These are phyloP conservation scores for Psittacula echo DNA, from an alignment of 2,797 vertebrate genomes.

Conservation along the genomic window DNA sequence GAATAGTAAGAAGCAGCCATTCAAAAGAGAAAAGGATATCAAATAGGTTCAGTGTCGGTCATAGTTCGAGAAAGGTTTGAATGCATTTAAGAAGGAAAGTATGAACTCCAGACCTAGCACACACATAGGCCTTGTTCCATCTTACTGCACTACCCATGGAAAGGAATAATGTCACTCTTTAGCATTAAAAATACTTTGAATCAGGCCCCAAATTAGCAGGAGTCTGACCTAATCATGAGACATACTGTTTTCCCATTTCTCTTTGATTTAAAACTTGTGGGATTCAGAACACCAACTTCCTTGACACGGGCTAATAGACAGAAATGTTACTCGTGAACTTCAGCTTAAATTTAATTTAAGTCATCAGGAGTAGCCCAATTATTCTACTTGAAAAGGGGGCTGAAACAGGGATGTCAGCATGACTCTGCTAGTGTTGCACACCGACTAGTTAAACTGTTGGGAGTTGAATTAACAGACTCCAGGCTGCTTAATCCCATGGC, in stretches of 20 bases:
- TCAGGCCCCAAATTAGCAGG: background rate
- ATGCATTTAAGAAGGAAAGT: background rate
- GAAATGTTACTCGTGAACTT: background rate
- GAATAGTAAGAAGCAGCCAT: background rate
- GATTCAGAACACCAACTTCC: background rate
- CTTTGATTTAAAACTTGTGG: background rate
- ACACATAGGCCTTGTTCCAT: background rate
- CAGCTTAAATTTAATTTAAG: background rate
- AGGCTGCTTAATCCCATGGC: slow-evolving; percentile 51
- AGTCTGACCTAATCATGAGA: background rate
- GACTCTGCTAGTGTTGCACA: background rate
- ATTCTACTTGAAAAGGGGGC: background rate
- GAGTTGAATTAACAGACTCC: slow-evolving; percentile 21
- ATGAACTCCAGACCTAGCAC: background rate
- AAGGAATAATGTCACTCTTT: background rate
- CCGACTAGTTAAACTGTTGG: slow-evolving; percentile 19
- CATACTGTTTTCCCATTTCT: background rate
- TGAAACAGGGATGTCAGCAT: background rate
- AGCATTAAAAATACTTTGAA: background rate
- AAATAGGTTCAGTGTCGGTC: background rate
- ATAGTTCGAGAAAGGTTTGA: background rate
- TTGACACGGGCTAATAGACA: background rate
- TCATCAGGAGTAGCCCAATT: background rate
- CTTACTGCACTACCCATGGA: background rate
- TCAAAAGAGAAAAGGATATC: background rate